Conservation (phyloP, 2,888 invertebrate genomes). For the Syrista parreyssii region DNA sequence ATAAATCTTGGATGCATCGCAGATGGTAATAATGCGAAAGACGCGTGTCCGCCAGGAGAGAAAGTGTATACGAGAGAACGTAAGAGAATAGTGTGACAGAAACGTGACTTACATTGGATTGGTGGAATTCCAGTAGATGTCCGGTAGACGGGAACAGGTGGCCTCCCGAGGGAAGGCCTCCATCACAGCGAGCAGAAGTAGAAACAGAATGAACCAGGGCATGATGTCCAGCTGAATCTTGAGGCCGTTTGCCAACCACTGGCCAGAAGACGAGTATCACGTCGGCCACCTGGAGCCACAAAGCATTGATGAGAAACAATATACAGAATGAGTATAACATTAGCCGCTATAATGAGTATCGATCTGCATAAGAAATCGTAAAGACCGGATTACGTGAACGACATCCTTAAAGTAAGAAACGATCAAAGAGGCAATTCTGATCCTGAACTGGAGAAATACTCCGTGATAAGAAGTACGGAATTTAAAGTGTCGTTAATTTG, state of each 20-base stretch:
- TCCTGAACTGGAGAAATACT: background rate
- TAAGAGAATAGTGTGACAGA: background rate
- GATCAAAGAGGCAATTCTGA: background rate
- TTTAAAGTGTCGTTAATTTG: background rate
- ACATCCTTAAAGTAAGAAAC: background rate
- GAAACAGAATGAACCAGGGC: conserved; percentile 69
- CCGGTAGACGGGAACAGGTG: conserved; percentile 67
- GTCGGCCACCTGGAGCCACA: conserved; percentile 47
- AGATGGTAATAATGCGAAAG: background rate
- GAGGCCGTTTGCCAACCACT: conserved; percentile 60
- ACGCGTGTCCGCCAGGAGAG: background rate
- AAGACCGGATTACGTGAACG: background rate
- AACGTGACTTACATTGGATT: conserved; percentile 69
- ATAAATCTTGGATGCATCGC: background rate
- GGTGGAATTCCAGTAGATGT: conserved; percentile 71
- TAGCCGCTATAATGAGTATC: background rate
- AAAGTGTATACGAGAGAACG: background rate
- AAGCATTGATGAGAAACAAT: conserved; percentile 1
- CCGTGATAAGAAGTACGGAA: background rate
- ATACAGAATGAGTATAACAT: background rate
- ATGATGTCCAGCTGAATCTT: conserved; percentile 66
- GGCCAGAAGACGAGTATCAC: conserved; percentile 42
- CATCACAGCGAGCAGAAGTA: conserved; percentile 68
- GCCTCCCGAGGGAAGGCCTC: conserved; percentile 69
- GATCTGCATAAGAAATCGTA: background rate